Base-by-base conservation (phyloP, 2,113 vertebrate species). In the Genyomyrus donnyi region DNA sequence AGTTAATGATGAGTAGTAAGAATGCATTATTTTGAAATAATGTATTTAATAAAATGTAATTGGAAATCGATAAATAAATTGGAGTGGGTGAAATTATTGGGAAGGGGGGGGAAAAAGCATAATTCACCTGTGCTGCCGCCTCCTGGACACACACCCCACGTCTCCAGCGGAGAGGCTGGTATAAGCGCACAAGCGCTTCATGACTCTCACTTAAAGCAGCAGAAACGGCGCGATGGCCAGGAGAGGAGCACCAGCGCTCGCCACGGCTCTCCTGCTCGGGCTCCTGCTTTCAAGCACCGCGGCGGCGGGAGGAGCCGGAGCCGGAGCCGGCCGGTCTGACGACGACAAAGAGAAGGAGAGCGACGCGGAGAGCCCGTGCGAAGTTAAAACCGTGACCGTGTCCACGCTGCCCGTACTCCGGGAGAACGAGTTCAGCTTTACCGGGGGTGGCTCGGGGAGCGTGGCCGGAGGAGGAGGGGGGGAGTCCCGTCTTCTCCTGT, bases 321-420 rank as follows among this genome's bases (percentile, higher is more conserved):
- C 24, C 45, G 56, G 31, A 88, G 46, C 70, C 11, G 89, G 85
- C 21, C 10, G 53, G 85, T 48, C 74, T 8, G 90, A 74, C 35
- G 87, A 49, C 48, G 74, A 85, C 70, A 62, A 42, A 19, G 56
- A 66, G 10, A 49, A 42, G 21, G 88, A 70, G 48, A 52, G 83
- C 87, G 70, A 85, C 45, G 88, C 58, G 46, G 88, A 89, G 56
- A 86, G 56, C 48, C 66, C 80, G 0, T 97, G 96, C 93, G 93
- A 95, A 5, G 94, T 95, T 90, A 96, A 96, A 92, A 96, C 96
- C 13, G 96, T 97, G 62, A 97, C 96, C 35, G 96, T 97, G 91
- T 97, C 96, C 93, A 96, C 96, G 85, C 93, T 97, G 93, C 96
- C 96, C 62, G 96, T 95, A 88, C 93, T 97, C 91, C 94, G 95